These are phyloP conservation scores for Neoarius graeffei DNA, from an alignment of 2,113 vertebrate species.

Conservation along the genomic window DNA sequence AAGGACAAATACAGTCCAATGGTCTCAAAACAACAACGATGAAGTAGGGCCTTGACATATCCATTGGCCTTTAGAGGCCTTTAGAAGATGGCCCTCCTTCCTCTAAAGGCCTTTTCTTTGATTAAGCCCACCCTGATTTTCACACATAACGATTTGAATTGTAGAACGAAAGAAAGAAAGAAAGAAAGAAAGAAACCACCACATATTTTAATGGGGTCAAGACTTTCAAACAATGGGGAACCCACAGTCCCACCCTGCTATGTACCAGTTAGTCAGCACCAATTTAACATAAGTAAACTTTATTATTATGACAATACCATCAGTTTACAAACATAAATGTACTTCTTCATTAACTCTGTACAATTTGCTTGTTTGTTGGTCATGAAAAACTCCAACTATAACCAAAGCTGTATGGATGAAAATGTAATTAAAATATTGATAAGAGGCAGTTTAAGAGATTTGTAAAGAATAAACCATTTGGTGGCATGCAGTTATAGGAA, in stretches of 20 bases:
- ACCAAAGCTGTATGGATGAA: neutral
- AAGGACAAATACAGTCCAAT: neutral
- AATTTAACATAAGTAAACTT: neutral
- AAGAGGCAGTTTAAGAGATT: neutral
- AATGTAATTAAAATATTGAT: neutral
- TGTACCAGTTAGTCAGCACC: too few species aligned
- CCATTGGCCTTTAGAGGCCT: too few species aligned
- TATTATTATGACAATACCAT: neutral
- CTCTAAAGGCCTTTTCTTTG: neutral
- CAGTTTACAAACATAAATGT: neutral
- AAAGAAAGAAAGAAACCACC: neutral
- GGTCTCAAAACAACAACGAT: neutral
- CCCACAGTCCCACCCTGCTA: too few species aligned
- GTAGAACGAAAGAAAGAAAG: neutral
- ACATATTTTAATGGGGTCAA: neutral
- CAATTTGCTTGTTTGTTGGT: neutral
- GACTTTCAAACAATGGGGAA: too few species aligned
- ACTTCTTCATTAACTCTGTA: neutral
- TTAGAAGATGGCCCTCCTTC: neutral
- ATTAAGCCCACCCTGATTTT: neutral
- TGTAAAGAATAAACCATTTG: neutral
- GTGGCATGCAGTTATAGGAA: neutral
- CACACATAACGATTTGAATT: neutral
- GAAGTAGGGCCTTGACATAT: neutral
- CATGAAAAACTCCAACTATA: neutral